Base-by-base conservation (phyloP, 2,797 vertebrate species). In the Dendrocincla tyrannina region DNA sequence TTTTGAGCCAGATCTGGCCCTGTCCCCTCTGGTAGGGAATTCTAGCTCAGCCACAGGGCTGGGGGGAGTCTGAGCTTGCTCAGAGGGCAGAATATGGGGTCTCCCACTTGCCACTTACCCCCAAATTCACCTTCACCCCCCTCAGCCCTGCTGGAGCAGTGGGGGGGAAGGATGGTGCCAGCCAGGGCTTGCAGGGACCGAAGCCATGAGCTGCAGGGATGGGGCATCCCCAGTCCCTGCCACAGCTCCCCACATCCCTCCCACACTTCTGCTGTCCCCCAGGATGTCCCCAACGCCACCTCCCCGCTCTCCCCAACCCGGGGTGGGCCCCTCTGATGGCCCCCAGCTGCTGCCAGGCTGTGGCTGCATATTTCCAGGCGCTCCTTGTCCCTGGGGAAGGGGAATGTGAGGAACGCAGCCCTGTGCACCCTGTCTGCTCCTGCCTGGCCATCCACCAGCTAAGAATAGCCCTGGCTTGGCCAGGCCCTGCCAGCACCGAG, bases 371-470 rank as follows among this genome's bases (percentile, higher is more conserved):
- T 91, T 93, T 93, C 72, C 95, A 91, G 93, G 87, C 87, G 1
- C 89, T 93, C 37, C 95, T 93, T 93, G 95, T 96, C 95, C 96
- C 93, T 32, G 25, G 91, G 88, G 87, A 79, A 78, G 79, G 92
- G 95, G 95, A 97, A 96, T 97, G 96, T 2, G 64, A 97, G 82
- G 96, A 94, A 97, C 93, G 96, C 35, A n/a, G 95, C 91, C 89
- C 90, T 7, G 41, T 23, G 92, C 89, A 53, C 95, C 93, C 93
- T 94, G 87, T 50, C 89, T 63, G 91, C 96, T 87, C 93, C 91
- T 63, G 84, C 91, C 89, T 5, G 55, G 83, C 88, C 93, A 63
- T 90, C 56, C 82, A 5, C 1, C 0, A 0, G 88, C 96, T 96
- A 96, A 96, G 95, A 96, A 96, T 96, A 96, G 96, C 63, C 75